Base-by-base conservation (phyloP, 2,888 invertebrate species). In the Clepsis dumicolana region DNA sequence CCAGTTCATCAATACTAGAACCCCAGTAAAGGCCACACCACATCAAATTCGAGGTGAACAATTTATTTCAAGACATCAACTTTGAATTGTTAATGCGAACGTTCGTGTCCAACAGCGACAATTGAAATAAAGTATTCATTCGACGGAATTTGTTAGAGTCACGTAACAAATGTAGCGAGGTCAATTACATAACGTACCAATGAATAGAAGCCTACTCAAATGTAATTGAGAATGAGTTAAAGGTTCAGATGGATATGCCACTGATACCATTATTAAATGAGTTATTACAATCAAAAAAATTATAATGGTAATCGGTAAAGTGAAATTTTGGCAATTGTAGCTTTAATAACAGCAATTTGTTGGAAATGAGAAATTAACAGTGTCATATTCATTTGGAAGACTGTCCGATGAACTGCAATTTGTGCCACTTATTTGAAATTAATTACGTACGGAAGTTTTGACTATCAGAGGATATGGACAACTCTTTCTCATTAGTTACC, bases 121-220 rank as follows among this genome's bases (percentile, higher is more conserved):
- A 41, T 38, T 38, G 35, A 38, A 48, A 63, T 65, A 64, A 65
- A 80, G 78, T 80, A 80, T 85, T 82, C 73, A 78, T 75, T 68
- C 72, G 67, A 64, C 73, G 72, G 78, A 85, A 81, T 80, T 81
- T 74, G 74, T 76, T 74, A 72, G 62, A 72, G 75, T 79, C 80
- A 82, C 79, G 81, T 65, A 59, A 75, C 64, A 80, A 78, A 57
- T 71, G 60, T 79, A 80, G 78, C 85, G 85, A 86, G 87, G 88
- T 64, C 75, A 70, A 27, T 66, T 35, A 57, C 25, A 50, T 50
- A 56, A 64, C 25, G 44, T 16, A 25, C 24, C 29, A 16, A 24
- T 7, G n/a, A 64, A 24, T 48, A 14, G 4, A 32, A 72, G 66
- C 66, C 66, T 61, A 18, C 18, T 12, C 12, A n/a, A 18, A 21